Evolutionary conservation across 2,113 vertebrate genomes (phyloP).

Genomic region (Seriola dumerili): DNA sequence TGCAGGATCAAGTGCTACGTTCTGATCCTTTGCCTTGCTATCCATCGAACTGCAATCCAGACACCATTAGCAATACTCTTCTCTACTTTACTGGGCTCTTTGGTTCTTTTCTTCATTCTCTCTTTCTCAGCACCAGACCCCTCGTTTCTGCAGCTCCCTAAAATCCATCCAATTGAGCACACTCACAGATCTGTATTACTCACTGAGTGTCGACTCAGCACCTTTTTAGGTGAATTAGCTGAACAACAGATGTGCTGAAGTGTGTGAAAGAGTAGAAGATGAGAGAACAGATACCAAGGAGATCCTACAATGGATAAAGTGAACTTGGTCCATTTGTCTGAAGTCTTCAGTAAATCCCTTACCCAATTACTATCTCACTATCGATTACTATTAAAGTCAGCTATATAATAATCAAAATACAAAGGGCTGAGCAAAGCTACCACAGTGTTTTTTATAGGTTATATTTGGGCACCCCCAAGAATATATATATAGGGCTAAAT

Average conservation of each 20-base stretch:
- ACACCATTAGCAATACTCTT: conserved; percentile 66
- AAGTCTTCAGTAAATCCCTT: not conserved
- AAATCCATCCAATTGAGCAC: conserved; percentile 59
- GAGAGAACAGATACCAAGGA: conserved; percentile 31
- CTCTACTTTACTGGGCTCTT: conserved; percentile 56
- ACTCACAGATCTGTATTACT: conserved; percentile 60
- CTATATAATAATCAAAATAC: not conserved
- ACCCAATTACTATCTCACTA: not conserved
- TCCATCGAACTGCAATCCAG: conserved; percentile 66
- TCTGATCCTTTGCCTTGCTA: conserved; percentile 61
- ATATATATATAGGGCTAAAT: too few species aligned
- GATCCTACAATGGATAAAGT: conserved; percentile 10
- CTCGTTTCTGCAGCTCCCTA: conserved; percentile 48
- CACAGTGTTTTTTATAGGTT: not conserved
- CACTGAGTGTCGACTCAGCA: conserved; percentile 59
- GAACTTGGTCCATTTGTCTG: conserved; percentile 3
- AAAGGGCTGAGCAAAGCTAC: not conserved
- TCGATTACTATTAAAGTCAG: not conserved
- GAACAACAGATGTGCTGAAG: conserved; percentile 52
- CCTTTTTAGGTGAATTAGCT: conserved; percentile 64
- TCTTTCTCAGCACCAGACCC: conserved; percentile 41
- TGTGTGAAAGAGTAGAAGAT: conserved; percentile 53
- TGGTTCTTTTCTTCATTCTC: conserved; percentile 57
- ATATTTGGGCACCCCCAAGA: too few species aligned
- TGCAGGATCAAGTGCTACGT: conserved; percentile 67